These are phyloP conservation scores for Chrysemys picta DNA, from an alignment of 2,113 vertebrate species.

Conservation along the genomic window DNA sequence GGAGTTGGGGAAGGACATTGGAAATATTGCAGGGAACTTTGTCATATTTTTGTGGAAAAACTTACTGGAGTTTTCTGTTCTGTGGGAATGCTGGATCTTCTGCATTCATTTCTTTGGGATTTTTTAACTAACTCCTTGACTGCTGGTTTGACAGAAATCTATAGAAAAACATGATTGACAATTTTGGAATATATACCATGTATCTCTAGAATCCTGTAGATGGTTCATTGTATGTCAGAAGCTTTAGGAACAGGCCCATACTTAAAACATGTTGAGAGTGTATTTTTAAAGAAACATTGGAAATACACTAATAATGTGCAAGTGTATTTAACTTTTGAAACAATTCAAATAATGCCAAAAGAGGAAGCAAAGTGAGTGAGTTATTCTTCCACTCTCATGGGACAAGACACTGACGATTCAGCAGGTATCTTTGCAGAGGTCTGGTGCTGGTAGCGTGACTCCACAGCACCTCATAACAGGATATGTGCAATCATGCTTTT, in stretches of 20 bases:
- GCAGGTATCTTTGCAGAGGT: background rate
- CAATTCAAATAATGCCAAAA: constrained; percentile 25
- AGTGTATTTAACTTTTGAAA: background rate
- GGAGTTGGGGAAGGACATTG: background rate
- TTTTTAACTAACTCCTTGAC: background rate
- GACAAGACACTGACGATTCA: background rate
- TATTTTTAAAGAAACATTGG: background rate
- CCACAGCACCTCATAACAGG: background rate
- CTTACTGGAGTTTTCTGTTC: background rate
- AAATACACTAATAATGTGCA: background rate
- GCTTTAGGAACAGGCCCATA: background rate
- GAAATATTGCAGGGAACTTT: background rate
- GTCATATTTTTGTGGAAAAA: background rate
- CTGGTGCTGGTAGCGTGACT: background rate
- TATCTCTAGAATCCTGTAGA: background rate
- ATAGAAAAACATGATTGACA: background rate
- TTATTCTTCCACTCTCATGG: constrained; percentile 11
- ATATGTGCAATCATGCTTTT: constrained; percentile 28
- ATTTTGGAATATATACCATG: background rate
- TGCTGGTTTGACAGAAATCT: background rate
- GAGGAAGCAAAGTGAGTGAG: constrained; percentile 34
- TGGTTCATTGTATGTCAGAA: background rate
- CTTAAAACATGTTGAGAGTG: background rate
- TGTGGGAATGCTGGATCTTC: background rate
- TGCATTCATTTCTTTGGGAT: background rate